These are phyloP conservation scores for Pelodiscus sinensis DNA, from an alignment of 2,113 vertebrate species.

Conservation along the genomic window DNA sequence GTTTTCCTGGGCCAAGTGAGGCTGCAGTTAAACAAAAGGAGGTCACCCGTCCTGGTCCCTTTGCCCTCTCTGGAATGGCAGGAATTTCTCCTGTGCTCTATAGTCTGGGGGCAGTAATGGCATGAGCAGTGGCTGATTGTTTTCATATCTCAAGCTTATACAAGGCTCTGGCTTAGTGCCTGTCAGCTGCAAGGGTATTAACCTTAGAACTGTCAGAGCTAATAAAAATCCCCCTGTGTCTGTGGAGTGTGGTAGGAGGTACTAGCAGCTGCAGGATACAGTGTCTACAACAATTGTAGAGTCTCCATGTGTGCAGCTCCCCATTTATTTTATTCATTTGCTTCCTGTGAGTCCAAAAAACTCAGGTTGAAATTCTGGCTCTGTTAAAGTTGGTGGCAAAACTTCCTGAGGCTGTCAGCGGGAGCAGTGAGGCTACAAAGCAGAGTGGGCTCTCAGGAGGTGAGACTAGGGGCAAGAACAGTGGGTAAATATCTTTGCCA, in stretches of 20 bases:
- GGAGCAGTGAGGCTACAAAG: neutral
- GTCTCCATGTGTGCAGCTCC: neutral
- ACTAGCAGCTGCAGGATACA: neutral
- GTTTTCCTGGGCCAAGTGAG: conserved; percentile 29
- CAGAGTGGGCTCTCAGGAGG: rapidly evolving
- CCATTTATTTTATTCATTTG: neutral
- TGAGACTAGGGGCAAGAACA: neutral
- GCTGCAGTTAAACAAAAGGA: conserved; percentile 67
- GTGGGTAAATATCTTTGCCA: neutral
- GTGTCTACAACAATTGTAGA: rapidly evolving
- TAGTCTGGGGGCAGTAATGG: conserved; percentile 40
- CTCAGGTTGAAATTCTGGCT: rapidly evolving
- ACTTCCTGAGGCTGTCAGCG: too few relatives aligned
- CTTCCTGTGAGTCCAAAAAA: neutral
- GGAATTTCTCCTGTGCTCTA: conserved; percentile 62
- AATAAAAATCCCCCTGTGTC: neutral
- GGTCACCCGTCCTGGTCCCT: conserved; percentile 57
- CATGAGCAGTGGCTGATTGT: neutral
- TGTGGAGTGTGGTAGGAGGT: neutral
- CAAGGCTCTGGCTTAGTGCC: neutral
- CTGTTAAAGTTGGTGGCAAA: rapidly evolving
- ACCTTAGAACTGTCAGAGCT: neutral
- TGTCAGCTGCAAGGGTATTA: neutral
- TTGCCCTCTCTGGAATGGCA: conserved; percentile 71
- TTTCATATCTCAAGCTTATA: neutral